Percentiles rank a stretch among this genome's conserved stretches.
phyloP scores from a whole-genome alignment of 2,797 vertebrate genomes.

The Mus caroli region DNA sequence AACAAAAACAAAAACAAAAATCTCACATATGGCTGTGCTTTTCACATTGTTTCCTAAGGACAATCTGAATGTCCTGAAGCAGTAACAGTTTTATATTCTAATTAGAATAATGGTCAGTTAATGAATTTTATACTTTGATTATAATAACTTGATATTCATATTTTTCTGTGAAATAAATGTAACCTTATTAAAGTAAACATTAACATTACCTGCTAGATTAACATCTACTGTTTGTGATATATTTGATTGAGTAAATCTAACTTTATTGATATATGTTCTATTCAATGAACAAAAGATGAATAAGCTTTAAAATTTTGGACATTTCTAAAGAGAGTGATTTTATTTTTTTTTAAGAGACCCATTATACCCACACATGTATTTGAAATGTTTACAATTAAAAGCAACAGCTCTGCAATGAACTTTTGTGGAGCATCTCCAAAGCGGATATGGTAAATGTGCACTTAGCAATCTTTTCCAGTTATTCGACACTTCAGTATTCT shows the following conservation, averaged over 20 bases:
- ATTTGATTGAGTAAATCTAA: neutral
- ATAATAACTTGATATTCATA: neutral
- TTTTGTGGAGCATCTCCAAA: too few species aligned
- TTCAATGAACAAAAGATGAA: neutral
- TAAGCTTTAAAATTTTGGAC: too few species aligned
- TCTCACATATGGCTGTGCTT: neutral
- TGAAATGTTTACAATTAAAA: neutral
- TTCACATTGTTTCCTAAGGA: neutral
- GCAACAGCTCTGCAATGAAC: too few species aligned
- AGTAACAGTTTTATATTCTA: neutral
- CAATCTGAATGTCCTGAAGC: neutral
- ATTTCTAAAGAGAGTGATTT: neutral
- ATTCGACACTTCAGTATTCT: neutral
- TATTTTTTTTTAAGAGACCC: neutral
- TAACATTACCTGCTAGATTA: neutral
- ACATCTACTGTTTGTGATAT: neutral
- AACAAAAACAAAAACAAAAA: too few species aligned
- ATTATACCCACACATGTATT: neutral
- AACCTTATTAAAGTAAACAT: neutral
- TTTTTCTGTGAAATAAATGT: neutral
- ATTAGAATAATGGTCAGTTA: too few species aligned
- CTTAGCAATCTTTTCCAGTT: neutral
- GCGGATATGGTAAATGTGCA: neutral
- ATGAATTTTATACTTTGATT: neutral
- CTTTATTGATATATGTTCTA: neutral